These are phyloP conservation scores for Oxygymnocypris stewartii DNA, from an alignment of 2,113 vertebrate species.

Conservation along the genomic window DNA sequence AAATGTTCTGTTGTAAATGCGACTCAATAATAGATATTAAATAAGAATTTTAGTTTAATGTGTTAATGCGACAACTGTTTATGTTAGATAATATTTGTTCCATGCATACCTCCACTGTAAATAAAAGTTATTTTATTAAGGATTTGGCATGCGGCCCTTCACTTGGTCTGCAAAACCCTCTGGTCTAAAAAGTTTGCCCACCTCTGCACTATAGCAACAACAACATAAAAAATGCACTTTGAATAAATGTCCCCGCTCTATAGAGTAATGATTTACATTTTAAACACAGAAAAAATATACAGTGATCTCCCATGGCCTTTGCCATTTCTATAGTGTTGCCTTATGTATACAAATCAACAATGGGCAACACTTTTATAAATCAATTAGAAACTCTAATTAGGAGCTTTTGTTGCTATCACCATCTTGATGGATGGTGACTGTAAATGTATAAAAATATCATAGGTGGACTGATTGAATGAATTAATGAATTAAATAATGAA, in stretches of 20 bases:
- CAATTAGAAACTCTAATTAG: conserved; percentile 54
- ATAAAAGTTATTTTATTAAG: too few species aligned
- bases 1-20: too few species aligned
- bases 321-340: conserved; percentile 42
- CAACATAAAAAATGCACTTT: conserved; percentile 34
- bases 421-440: conserved; percentile 40
- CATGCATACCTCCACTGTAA: too few species aligned
- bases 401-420: conserved; percentile 48
- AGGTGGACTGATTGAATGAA: neutral
- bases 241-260: conserved; percentile 30
- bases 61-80: too few species aligned
- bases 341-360: conserved; percentile 51
- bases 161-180: too few species aligned
- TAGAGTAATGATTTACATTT: conserved; percentile 56
- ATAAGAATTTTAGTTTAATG: too few species aligned
- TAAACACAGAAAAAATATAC: conserved; percentile 47
- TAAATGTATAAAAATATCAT: neutral
- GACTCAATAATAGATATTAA: too few species aligned
- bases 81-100: too few species aligned
- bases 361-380: conserved; percentile 57
- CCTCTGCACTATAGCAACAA: neutral
- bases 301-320: conserved; percentile 41
- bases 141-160: too few species aligned
- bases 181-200: too few species aligned
- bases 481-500: too few species aligned